Conservation (phyloP, 2,113 vertebrate genomes). For the Cranoglanis bouderius region DNA sequence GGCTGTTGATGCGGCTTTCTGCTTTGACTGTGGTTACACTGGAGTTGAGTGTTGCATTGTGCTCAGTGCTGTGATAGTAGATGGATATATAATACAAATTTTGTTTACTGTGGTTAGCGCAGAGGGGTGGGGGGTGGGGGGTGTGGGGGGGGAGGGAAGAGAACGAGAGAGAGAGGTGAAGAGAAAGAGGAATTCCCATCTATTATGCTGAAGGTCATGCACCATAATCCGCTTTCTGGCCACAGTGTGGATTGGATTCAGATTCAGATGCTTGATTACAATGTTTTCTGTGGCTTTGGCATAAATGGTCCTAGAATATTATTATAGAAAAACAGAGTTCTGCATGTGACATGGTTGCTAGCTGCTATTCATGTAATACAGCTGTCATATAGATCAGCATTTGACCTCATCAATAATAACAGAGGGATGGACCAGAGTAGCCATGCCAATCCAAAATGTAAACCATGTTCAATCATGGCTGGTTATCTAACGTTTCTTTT, state of each 20-base stretch:
- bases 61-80: neutral
- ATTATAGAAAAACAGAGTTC: neutral
- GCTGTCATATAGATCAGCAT: neutral
- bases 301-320: neutral
- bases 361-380: neutral
- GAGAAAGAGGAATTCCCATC: neutral
- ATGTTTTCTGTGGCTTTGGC: neutral
- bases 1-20: conserved; percentile 7
- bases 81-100: neutral
- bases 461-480: neutral
- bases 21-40: neutral
- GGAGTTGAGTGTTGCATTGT: conserved; percentile 25
- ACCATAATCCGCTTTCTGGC: neutral
- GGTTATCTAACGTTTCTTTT: neutral
- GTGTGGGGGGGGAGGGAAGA: neutral
- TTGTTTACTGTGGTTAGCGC: conserved; percentile 13
- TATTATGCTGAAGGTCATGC: conserved; percentile 37
- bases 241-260: neutral
- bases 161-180: no score
- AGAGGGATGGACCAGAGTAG: neutral
- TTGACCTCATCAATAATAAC: neutral
- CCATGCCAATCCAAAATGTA: neutral
- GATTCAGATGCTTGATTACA: neutral
- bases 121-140: neutral
- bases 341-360: neutral